phyloP scores from a whole-genome alignment of 2,888 invertebrate species.

The Hedychridium roseum region DNA sequence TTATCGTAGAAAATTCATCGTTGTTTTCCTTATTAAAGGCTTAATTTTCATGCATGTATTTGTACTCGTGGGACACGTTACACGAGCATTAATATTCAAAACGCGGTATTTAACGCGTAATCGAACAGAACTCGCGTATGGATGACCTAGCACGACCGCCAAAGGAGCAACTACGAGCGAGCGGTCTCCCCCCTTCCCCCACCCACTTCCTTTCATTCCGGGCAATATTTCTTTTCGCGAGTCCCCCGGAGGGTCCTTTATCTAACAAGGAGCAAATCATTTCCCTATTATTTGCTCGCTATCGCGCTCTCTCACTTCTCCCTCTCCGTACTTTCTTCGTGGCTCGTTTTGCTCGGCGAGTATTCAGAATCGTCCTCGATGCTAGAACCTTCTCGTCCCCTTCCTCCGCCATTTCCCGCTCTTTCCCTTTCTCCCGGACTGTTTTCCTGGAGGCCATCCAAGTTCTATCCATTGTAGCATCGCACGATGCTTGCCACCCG shows the following conservation, averaged over 20 bases:
- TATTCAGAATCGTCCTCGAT: no score
- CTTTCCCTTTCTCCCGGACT: constrained; percentile 9
- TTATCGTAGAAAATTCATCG: no score
- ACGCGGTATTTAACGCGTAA: constrained; percentile 54
- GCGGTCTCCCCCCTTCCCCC: constrained; percentile 32
- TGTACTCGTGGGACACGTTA: no score
- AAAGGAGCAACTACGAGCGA: constrained; percentile 56
- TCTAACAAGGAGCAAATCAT: constrained; percentile 65
- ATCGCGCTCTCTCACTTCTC: constrained; percentile 55
- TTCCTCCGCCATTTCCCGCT: constrained; percentile 27
- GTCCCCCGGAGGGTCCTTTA: constrained; percentile 58
- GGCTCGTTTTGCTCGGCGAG: constrained; percentile 51
- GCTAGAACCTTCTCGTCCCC: no score
- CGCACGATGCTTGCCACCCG: constrained; percentile 39
- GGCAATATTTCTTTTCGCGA: constrained; percentile 63
- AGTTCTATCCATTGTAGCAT: constrained; percentile 60
- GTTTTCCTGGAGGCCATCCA: constrained; percentile 61
- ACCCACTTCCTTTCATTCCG: constrained; percentile 58
- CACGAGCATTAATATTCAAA: no score
- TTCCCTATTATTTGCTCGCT: constrained; percentile 64
- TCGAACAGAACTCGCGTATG: constrained; percentile 52
- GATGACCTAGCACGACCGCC: constrained; percentile 51
- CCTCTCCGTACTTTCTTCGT: constrained; percentile 40
- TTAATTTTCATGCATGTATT: no score
- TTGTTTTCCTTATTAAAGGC: no score